These are phyloP conservation scores for Lithophane leautieri DNA, from an alignment of 2,888 invertebrate species.

Conservation along the genomic window DNA sequence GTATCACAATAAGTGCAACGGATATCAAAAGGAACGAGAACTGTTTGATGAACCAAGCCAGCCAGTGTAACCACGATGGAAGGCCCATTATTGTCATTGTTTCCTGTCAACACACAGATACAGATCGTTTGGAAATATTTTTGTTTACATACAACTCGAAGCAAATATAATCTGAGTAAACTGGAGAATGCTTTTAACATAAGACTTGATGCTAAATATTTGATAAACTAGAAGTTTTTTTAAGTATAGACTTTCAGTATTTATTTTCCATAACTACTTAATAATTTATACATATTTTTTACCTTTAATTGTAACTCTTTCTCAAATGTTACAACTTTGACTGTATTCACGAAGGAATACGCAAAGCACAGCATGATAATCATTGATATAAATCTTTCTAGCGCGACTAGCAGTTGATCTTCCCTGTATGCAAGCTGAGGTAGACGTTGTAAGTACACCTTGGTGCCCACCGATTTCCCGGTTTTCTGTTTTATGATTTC, in stretches of 20 bases:
- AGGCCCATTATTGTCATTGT: slow-evolving; percentile 98
- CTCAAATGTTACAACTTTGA: slow-evolving; percentile 93
- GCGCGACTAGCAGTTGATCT: slow-evolving; percentile 92
- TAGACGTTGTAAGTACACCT: slow-evolving; percentile 91
- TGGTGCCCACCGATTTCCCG: slow-evolving; percentile 78
- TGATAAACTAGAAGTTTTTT: neutral
- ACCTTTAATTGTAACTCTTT: slow-evolving; percentile 95
- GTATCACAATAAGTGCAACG: slow-evolving; percentile 90
- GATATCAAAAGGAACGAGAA: slow-evolving; percentile 93
- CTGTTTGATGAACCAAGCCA: slow-evolving; percentile 96
- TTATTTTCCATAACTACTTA: neutral
- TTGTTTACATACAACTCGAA: slow-evolving; percentile 9
- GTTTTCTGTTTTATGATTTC: slow-evolving; percentile 84
- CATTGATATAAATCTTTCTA: slow-evolving; percentile 93
- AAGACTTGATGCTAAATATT: neutral
- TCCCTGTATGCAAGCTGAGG: slow-evolving; percentile 93
- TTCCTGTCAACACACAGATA: slow-evolving; percentile 90
- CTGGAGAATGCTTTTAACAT: neutral
- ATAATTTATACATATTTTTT: slow-evolving; percentile 40
- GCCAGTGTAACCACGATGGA: slow-evolving; percentile 95
- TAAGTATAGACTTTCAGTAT: no score
- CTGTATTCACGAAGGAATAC: slow-evolving; percentile 95
- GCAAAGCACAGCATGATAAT: slow-evolving; percentile 95
- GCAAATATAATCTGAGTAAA: slow-evolving; percentile 9
- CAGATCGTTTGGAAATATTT: slow-evolving; percentile 30